Evolutionary conservation across 2,888 invertebrate genomes (phyloP).

Genomic region (Bhutanitis thaidina): DNA sequence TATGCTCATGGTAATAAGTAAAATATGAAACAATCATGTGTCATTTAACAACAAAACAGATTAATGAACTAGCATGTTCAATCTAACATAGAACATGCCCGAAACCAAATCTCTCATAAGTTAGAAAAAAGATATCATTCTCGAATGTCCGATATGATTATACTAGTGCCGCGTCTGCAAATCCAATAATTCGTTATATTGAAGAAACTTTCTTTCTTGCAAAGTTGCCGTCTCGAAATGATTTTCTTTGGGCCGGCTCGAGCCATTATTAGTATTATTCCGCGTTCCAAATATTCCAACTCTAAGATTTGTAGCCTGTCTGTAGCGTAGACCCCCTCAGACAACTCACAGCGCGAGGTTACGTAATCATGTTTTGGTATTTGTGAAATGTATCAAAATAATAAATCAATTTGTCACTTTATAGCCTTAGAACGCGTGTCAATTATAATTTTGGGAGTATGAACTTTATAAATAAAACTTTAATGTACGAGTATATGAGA

Average conservation of each 20-base stretch:
- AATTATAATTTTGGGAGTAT: no score
- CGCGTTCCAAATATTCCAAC: constrained; percentile 45
- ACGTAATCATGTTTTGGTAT: neutral
- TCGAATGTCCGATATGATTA: constrained; percentile 52
- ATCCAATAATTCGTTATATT: constrained; percentile 74
- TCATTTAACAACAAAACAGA: no score
- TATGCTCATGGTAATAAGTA: no score
- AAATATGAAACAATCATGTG: no score
- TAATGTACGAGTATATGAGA: no score
- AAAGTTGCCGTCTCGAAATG: constrained; percentile 57
- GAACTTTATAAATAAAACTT: no score
- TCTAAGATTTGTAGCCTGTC: constrained; percentile 23
- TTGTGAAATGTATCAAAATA: neutral
- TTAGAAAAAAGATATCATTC: constrained; percentile 53
- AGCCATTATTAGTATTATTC: constrained; percentile 62
- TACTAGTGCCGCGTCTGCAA: constrained; percentile 50
- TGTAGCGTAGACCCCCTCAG: neutral
- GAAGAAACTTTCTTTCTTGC: constrained; percentile 61
- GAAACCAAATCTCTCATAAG: constrained; percentile 32
- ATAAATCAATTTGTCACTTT: neutral
- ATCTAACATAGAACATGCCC: constrained; percentile 31
- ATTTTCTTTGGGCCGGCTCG: constrained; percentile 61
- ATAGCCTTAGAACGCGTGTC: no score
- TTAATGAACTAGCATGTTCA: constrained; percentile 24
- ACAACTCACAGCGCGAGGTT: neutral